Percentiles rank a stretch among this genome's conserved stretches.
phyloP scores from a whole-genome alignment of 2,888 invertebrate species.

The Gibbula magus region DNA sequence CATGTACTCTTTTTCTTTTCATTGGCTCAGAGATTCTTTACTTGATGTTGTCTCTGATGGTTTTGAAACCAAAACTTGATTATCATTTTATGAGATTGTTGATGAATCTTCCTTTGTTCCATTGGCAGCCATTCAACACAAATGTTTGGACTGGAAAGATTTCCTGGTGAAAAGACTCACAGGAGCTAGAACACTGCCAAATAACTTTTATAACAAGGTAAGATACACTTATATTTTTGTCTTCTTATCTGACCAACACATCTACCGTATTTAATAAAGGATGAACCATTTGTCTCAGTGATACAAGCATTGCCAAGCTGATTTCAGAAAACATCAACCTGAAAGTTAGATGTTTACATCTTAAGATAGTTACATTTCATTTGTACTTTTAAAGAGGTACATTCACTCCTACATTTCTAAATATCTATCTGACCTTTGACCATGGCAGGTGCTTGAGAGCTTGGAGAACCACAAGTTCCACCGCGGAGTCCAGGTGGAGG shows the following conservation, averaged over 20 bases:
- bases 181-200: constrained; percentile 94
- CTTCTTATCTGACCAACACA: no score
- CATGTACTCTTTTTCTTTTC: no score
- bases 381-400: background rate
- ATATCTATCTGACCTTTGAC: background rate
- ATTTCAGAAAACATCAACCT: no score
- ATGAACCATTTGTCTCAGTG: no score
- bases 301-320: background rate
- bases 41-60: no score
- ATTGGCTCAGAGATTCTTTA: no score
- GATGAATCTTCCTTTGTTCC: background rate
- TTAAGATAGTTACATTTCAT: background rate
- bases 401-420: background rate
- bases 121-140: constrained; percentile 86
- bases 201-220: constrained; percentile 92
- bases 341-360: background rate
- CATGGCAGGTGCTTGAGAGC: constrained; percentile 69
- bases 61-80: no score
- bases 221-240: background rate
- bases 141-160: constrained; percentile 96
- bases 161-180: constrained; percentile 93
- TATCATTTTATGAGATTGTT: no score
- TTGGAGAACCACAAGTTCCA: constrained; percentile 66
- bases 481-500: constrained; percentile 89
- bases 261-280: no score